A percentile compares a stretch with the other conserved stretches of the same genome.
phyloP scores from a whole-genome alignment of 2,113 vertebrate genomes.

The Prunella fulvescens region DNA sequence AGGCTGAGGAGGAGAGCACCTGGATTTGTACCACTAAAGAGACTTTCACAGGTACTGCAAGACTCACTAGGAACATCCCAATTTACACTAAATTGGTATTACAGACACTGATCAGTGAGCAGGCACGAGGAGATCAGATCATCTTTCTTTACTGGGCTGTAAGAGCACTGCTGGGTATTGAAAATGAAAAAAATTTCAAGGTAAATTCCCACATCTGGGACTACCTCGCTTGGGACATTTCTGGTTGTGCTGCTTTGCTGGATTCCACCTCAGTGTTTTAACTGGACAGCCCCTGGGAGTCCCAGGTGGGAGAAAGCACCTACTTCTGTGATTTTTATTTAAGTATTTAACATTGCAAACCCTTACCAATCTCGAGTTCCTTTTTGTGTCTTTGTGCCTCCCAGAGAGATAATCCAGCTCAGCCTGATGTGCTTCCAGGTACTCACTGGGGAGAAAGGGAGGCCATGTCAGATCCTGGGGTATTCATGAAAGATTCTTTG shows the following conservation, averaged over 20 bases:
- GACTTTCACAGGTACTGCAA: background rate
- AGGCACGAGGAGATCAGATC: background rate
- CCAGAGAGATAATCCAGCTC: constrained; percentile 89
- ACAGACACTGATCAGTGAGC: no score
- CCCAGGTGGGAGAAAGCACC: background rate
- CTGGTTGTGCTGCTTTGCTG: background rate
- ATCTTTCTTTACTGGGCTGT: no score
- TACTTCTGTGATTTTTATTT: background rate
- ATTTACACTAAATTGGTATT: background rate
- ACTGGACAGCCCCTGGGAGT: background rate
- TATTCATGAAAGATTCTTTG: rapidly evolving
- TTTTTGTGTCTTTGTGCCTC: constrained; percentile 86
- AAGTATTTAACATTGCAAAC: background rate
- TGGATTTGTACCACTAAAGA: background rate
- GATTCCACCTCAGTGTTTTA: background rate
- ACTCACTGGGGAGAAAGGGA: constrained; percentile 75
- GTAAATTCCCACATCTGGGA: background rate
- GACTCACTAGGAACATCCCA: background rate
- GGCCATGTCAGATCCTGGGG: background rate
- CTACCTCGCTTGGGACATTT: background rate
- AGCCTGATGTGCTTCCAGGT: constrained; percentile 83
- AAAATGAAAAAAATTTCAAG: background rate
- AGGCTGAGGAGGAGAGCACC: background rate
- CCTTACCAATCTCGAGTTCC: constrained; percentile 92
- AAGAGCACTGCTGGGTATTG: background rate